Base-by-base conservation (phyloP, 2,797 vertebrate species). In the Pachyuromys duprasi region DNA sequence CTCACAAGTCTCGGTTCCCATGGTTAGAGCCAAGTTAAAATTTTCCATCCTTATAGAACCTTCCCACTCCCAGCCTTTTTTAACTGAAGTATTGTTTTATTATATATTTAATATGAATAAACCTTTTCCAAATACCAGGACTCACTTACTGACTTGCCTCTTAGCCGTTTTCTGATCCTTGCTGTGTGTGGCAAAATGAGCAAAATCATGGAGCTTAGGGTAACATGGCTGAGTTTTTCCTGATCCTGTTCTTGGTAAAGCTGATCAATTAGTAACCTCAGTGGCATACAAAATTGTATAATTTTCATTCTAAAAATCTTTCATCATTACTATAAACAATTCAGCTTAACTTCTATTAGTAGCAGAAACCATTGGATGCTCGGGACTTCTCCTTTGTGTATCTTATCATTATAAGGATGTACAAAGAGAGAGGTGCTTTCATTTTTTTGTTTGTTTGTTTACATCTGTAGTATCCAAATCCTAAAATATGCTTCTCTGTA, bases 221-320 rank as follows among this genome's bases (percentile, higher is more conserved):
- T 63, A 88, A 81, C 84, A 75, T 72, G 26, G 45, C 74, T 93
- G 57, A 91, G 12, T 45, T 95, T 90, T 93, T 93, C 74, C 65
- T 33, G 2, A 24, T 88, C 15, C 18, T 69, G 20, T 55, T 36
- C 63, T 28, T 95, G 60, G 62, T 75, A 80, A 93, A 36, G 82
- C 80, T 89, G 69, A 26, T 62, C 28, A 31, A 70, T 72, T 91
- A 36, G 33, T 69, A 84, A 57, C 75, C 26, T 83, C 72, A 91
- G 7, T 57, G 84, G 36, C 36, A 93, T 11, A 31, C 70, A 55
- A 39, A 31, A 90, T 24, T 82, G 63, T 33, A 90, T 65, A 15
- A 13, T 92, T 94, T 95, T 39, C 2, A 26, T 83, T 90, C 53
- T 91, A 28, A 31, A 33, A 75, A 2, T 84, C 22, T 62, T 39